Percentiles rank a stretch among this genome's conserved stretches.
Conservation (phyloP, 2,888 invertebrate species). For the Antheraea assamensis region DNA sequence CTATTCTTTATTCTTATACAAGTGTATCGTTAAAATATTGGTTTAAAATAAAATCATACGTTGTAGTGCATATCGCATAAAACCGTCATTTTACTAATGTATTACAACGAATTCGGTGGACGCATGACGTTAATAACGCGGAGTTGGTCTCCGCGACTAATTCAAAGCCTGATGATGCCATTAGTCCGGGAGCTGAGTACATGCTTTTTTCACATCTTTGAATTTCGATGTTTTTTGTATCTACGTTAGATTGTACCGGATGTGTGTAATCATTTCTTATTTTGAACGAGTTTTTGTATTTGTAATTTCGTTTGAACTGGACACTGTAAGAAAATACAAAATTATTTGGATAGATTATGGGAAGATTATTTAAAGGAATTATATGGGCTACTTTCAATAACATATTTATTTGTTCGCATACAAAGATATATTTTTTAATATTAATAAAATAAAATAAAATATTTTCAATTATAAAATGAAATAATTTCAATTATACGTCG, state of each 20-base stretch:
- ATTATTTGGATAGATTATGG: neutral
- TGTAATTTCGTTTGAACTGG: neutral
- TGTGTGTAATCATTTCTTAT: conserved; percentile 25
- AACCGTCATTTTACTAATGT: conserved; percentile 40
- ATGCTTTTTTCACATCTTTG: conserved; percentile 34
- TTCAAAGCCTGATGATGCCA: conserved; percentile 59
- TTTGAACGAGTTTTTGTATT: conserved; percentile 7
- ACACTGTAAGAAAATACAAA: neutral
- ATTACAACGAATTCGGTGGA: conserved; percentile 37
- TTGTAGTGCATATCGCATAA: conserved; percentile 33
- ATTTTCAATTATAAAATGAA: neutral
- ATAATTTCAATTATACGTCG: neutral
- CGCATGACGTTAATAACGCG: conserved; percentile 45
- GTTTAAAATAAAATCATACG: neutral
- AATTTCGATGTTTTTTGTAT: conserved; percentile 26
- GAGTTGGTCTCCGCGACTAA: conserved; percentile 47
- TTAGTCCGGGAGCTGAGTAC: conserved; percentile 46
- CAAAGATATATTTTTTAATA: neutral
- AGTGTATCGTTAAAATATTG: too few relatives aligned
- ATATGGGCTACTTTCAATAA: neutral
- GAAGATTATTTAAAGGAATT: neutral
- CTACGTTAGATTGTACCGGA: conserved; percentile 27
- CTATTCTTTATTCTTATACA: too few relatives aligned
- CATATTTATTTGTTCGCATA: neutral
- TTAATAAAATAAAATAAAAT: neutral